Evolutionary conservation across 2,888 invertebrate genomes (phyloP), one percentile per base, ranked within the genome.

Genomic region (Hemithea aestivaria): DNA sequence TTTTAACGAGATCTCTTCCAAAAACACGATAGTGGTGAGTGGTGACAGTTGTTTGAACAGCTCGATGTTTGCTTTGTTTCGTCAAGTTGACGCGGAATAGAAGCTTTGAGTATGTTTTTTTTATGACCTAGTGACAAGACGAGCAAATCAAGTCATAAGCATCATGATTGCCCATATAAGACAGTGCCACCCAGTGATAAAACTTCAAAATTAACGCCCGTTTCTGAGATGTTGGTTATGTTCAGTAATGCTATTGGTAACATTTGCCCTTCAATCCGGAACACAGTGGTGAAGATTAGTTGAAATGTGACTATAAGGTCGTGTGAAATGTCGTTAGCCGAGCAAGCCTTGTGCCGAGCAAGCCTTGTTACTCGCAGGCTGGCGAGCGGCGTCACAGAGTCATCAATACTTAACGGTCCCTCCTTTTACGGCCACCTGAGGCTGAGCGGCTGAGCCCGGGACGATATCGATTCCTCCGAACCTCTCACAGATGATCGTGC

Each of bases 41-140:
- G 73, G 62, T 70, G 73, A 73, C 77, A 70, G 73, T 74, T 79
- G 72, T 70, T 74, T 75, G 73, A 77, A 71, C 66, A 73, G 63
- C 57, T 62, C 59, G 62, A 64, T 62, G 59, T 65, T 66, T 62
- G 58, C 56, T 50, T 57, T 50, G 50, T 69, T 58, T 47, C 38
- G 26, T 22, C 26, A 25, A 33, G 20, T 33, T 42, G 20, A 29
- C 8, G 27, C 16, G 16, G 16, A 16, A 5, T 4, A 16, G 16
- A 16, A 16, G 16, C 16, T 4, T 4, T 4, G 5, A 16, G 16
- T 5, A 16, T 16, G n/a, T n/a, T n/a, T n/a, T n/a, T n/a, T n/a
- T n/a, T n/a, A n/a, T n/a, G n/a, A n/a, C n/a, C n/a, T n/a, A n/a
- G n/a, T n/a, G n/a, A n/a, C n/a, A n/a, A n/a, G n/a, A n/a, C n/a